These are phyloP conservation scores for Catajapyx aquilonaris DNA, from an alignment of 1,140 invertebrate genomes.

Conservation along the genomic window DNA sequence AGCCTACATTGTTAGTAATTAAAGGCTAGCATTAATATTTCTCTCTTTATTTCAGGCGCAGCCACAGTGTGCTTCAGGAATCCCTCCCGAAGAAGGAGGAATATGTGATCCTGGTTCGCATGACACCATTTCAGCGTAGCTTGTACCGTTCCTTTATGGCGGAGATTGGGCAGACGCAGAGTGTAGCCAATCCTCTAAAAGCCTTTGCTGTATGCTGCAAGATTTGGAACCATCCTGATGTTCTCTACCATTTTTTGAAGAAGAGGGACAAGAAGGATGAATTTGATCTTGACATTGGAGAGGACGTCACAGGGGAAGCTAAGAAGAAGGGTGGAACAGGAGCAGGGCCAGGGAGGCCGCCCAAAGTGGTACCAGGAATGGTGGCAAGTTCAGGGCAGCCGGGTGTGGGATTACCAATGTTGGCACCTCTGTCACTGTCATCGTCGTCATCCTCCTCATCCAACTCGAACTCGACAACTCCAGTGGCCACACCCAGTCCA, in stretches of 20 bases:
- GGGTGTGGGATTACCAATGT: neutral
- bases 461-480: too few species aligned
- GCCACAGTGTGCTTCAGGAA: constrained; percentile 65
- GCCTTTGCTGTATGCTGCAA: constrained; percentile 98
- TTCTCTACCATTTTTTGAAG: constrained; percentile 74
- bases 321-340: constrained; percentile 15
- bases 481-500: too few species aligned
- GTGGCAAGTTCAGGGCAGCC: neutral
- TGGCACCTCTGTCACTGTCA: neutral
- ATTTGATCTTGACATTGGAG: constrained; percentile 76
- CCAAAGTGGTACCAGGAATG: too few species aligned
- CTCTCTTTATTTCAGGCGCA: constrained; percentile 48
- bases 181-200: constrained; percentile 86
- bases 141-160: constrained; percentile 81
- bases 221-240: constrained; percentile 99
- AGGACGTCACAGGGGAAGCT: constrained; percentile 32
- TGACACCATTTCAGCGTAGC: constrained; percentile 68
- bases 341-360: constrained; percentile 12
- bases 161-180: constrained; percentile 61
- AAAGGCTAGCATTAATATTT: too few species aligned
- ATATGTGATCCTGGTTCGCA: constrained; percentile 68
- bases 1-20: too few species aligned
- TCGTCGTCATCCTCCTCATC: too few species aligned
- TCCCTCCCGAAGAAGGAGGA: constrained; percentile 78
- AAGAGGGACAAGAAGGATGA: constrained; percentile 59